phyloP scores from a whole-genome alignment of 2,797 vertebrate species.

The Pseudochirops cupreus region DNA sequence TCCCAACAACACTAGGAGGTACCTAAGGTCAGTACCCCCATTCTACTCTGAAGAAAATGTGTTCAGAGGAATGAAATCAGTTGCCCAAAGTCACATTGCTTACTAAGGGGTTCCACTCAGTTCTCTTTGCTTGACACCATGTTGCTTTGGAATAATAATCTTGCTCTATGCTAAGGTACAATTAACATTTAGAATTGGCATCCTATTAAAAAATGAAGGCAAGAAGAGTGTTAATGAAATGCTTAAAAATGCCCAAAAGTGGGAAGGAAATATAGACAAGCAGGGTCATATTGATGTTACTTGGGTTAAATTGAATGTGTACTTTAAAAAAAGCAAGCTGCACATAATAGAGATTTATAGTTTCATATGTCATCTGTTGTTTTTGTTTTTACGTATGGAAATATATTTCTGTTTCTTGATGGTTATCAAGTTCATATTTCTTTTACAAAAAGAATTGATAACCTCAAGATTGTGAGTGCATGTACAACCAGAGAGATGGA shows the following conservation, averaged over 20 bases:
- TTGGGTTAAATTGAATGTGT: not conserved
- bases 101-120: not conserved
- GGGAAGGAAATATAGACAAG: not conserved
- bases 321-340: not conserved
- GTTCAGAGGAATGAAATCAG: not conserved
- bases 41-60: not conserved
- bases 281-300: not conserved
- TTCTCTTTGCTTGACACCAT: not conserved
- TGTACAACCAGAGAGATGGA: not conserved
- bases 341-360: not conserved
- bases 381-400: not conserved
- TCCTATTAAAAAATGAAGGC: conserved; percentile 20
- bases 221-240: not conserved
- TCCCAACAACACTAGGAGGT: not conserved
- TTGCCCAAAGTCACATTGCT: not conserved
- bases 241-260: not conserved
- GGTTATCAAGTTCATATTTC: not conserved
- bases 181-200: conserved; percentile 62
- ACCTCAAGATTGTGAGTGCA: conserved; percentile 54
- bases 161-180: conserved; percentile 64
- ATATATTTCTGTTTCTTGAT: not conserved
- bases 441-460: conserved; percentile 36
- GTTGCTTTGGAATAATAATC: conserved; percentile 23
- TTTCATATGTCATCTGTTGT: not conserved
- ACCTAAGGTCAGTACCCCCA: not conserved